Base-by-base conservation (phyloP, 35 echinoderm and acorn worm genomes). In the Ophiothrix spiculata region DNA sequence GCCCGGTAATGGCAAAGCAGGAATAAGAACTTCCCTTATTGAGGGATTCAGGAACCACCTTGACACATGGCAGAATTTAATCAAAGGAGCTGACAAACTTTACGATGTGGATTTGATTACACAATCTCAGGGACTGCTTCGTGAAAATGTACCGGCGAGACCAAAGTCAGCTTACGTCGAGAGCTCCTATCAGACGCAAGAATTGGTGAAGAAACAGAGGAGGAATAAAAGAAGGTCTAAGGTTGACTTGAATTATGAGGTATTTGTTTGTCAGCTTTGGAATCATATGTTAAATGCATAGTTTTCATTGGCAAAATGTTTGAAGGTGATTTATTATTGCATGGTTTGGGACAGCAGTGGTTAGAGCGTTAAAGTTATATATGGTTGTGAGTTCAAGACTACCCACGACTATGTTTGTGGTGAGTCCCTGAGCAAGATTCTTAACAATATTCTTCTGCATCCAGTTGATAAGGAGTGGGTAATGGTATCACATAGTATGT, bases 41-140 rank as follows among this genome's bases (percentile, higher is more conserved):
- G 81, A 84, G n/a, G 81, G 81, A 33, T 37, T 84, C 39, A 54
- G 81, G 32, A 84, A 37, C 56, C 81, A 84, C 69, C 32, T 84
- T 0, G 81, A 84, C 34, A 64, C 81, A 23, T 84, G 81, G 81
- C 54, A 84, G 32, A 84, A 60, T 37, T 37, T 84, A 17, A 54
- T 84, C 0, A 84, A 60, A 69, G 81, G 81, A 34, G 35, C 63
- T 12, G 81, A 84, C 15, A 84, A 60, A 60, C 36, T 84, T 33
- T 84, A 56, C 63, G 81, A 84, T 37, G 54, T 69, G 4, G 60
- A 69, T 4, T 28, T 69, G 8, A 6, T 69, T 69, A n/a, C n/a
- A n/a, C 60, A 69, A n/a, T 69, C 60, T 69, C 16, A 15, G 25
- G 60, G 60, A 2, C 29, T 69, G 60, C 17, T n/a, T 4, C 4